Base-by-base conservation (phyloP, 1,140 invertebrate genomes). In the Harlomillsia oculata region DNA sequence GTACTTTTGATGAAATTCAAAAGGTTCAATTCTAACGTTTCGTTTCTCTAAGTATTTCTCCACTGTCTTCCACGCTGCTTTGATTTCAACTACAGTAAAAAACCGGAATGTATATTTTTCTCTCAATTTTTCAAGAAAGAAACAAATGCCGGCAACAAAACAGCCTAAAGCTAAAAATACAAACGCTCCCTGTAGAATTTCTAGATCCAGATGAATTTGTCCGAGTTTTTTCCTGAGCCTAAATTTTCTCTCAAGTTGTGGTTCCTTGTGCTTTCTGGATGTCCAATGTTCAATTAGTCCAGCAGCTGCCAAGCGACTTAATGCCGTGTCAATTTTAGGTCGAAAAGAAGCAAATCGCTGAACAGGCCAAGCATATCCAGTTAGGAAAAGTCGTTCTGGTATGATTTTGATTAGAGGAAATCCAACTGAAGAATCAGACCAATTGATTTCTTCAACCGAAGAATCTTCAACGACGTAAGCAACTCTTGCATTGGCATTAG, bases 171-270 rank as follows among this genome's bases (percentile, higher is more conserved):
- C 8, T 14, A 62, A 45, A 45, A 62, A 58, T 13, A 62, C 32
- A 37, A 62, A 62, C 8, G 60, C 60, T 5, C 60, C 60, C 32
- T 59, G 51, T 5, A 62, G 39, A 2, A 62, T 30, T 40, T 56
- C 41, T 52, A 62, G 30, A 14, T 62, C 40, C 8, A 62, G n/a
- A n/a, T 50, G 46, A 29, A 62, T 53, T 29, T 62, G 56, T 1
- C 55, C 50, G 4, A 62, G 34, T 25, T 58, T 62, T 46, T 59
- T 44, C 45, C 53, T 50, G 6, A 62, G 21, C 32, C 46, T 32
- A 23, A 59, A 56, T 43, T 45, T 32, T 29, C 39, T 45, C 32
- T 14, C 16, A 4, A 13, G 28, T 13, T 28, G 30, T 1, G 37
- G 51, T 32, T 59, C 52, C 16, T 53, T 54, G 11, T 58, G 40